A percentile compares a stretch with the other conserved stretches of the same genome.
These are phyloP conservation scores for Empidonax traillii DNA, from an alignment of 2,113 vertebrate genomes.

Conservation along the genomic window DNA sequence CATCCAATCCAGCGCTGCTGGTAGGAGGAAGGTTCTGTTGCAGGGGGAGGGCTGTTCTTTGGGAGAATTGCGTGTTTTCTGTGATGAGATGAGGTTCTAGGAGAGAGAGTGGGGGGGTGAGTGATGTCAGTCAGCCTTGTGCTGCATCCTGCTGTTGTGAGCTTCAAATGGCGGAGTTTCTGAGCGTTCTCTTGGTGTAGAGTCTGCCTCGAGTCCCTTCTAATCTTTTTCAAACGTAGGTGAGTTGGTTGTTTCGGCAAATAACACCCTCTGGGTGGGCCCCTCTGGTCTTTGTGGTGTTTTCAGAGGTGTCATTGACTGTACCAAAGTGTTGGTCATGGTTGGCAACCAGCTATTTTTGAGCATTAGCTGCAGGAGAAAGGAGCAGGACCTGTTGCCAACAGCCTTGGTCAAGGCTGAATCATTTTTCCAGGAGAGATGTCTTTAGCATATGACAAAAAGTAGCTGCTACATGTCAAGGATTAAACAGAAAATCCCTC, in stretches of 20 bases:
- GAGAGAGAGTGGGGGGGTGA: background rate
- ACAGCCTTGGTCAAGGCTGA: background rate
- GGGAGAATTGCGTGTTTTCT: background rate
- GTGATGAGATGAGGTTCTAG: background rate
- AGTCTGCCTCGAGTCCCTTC: background rate
- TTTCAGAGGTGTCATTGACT: background rate
- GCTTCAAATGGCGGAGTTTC: background rate
- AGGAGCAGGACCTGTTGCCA: background rate
- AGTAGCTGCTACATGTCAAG: background rate
- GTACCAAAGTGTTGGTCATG: background rate
- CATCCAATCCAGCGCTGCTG: slow-evolving; percentile 15
- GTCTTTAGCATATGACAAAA: background rate
- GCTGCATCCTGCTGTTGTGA: background rate
- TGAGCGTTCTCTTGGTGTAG: background rate
- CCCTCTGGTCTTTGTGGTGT: background rate
- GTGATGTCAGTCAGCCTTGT: slow-evolving; percentile 18
- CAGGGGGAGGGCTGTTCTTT: background rate
- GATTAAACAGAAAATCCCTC: background rate
- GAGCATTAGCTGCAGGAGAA: background rate
- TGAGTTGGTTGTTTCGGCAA: background rate
- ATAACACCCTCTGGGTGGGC: background rate
- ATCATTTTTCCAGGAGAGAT: background rate
- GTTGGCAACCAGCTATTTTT: background rate
- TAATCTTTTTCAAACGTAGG: background rate
- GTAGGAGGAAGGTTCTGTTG: slow-evolving; percentile 5